Base-by-base conservation (phyloP, 1,140 invertebrate species). In the Bombus pascuorum region DNA sequence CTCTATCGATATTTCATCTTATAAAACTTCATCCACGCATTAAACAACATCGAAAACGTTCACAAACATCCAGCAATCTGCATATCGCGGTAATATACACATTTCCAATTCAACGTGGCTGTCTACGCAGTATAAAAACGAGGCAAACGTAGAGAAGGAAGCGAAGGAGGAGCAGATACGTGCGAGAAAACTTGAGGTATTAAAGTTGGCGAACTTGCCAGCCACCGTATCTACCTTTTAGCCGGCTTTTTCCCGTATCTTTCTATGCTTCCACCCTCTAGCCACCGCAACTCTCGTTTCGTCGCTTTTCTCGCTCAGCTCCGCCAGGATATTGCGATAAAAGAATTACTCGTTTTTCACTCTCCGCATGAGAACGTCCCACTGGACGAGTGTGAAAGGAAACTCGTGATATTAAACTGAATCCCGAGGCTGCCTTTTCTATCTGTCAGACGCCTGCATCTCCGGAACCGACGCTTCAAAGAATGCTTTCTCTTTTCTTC, bases 261-360 rank as follows among this genome's bases (percentile, higher is more conserved):
- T 85, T 85, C 77, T 79, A 80, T 78, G 68, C 37, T n/a, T 2
- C 44, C 74, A 66, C 66, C 32, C 81, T 37, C 44, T 44, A 32
- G 12, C 44, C 68, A 37, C 34, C 47, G 25, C 75, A 71, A 32
- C 65, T 44, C 71, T 62, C 66, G 47, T 32, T 57, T 32, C 59
- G 34, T n/a, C 79, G 76, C 68, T 34, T 87, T 47, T 66, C 59
- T 75, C 86, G 86, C 79, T 75, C 70, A 77, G 77, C 85, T 66
- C 87, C 44, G 74, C 71, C 87, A 89, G 88, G 88, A 89, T 89
- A 89, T 89, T 86, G 88, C 88, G 88, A 88, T 89, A 86, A 88
- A 89, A 80, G 88, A 89, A 89, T 89, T 89, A 88, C 87, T 70
- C 76, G 79, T 88, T 89, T 83, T 82, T 83, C 71, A 81, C 83